Percentiles rank a stretch among this genome's conserved stretches.
These are phyloP conservation scores for Trachymyrmex cornetzi DNA, from an alignment of 1,140 invertebrate genomes.

Conservation along the genomic window DNA sequence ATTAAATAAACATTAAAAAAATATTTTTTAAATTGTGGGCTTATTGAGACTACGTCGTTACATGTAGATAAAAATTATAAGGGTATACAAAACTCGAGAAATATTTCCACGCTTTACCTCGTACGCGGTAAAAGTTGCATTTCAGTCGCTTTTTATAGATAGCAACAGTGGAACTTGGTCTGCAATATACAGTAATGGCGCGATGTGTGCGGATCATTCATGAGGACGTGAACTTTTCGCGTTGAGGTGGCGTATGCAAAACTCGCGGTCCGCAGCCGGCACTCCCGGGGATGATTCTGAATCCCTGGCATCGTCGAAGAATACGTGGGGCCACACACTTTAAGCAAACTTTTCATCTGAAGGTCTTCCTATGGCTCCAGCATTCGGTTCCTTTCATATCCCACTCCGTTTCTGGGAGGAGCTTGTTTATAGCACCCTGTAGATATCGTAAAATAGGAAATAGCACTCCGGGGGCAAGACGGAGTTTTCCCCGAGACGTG, in stretches of 20 bases:
- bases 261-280: constrained; percentile 5
- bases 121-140: background rate
- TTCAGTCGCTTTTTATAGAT: background rate
- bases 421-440: constrained; percentile 73
- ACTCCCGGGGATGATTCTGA: constrained; percentile 54
- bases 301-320: constrained; percentile 52
- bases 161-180: constrained; percentile 17
- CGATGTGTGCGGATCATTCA: constrained; percentile 58
- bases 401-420: constrained; percentile 41
- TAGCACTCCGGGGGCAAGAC: constrained; percentile 65
- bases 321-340: constrained; percentile 59
- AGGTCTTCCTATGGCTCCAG: constrained; percentile 30
- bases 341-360: constrained; percentile 70
- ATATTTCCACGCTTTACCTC: background rate
- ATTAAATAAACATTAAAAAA: too few relatives aligned
- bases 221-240: constrained; percentile 42
- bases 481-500: constrained; percentile 68
- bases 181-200: background rate
- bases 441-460: constrained; percentile 75
- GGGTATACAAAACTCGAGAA: background rate
- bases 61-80: background rate
- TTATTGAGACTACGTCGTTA: too few relatives aligned
- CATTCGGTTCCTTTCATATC: constrained; percentile 67
- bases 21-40: too few relatives aligned
- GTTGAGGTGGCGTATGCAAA: constrained; percentile 42